phyloP scores from a whole-genome alignment of 2,797 vertebrate genomes.

The Arrhamphus sclerolepis region DNA sequence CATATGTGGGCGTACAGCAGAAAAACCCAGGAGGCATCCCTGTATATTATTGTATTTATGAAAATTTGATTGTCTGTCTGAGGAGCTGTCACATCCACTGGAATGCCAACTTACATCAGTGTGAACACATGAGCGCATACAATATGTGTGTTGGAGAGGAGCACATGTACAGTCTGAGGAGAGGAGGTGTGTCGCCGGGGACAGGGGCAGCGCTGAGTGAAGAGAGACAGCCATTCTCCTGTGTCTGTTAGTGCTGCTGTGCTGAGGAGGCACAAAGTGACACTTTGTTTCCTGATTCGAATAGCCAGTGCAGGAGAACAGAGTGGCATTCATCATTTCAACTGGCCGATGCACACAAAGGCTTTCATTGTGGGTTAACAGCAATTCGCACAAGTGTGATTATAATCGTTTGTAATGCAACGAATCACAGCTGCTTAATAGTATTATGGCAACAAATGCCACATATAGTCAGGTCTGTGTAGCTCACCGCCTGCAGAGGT shows the following conservation, averaged over 20 bases:
- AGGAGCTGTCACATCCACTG: not conserved
- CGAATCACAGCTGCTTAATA: constrained; percentile 22
- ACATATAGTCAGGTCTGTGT: not conserved
- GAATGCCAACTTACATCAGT: constrained; percentile 1
- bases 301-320: constrained; percentile 75
- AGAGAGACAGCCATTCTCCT: constrained; percentile 58
- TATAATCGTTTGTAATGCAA: constrained; percentile 37
- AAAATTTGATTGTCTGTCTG: constrained; percentile 23
- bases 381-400: constrained; percentile 60
- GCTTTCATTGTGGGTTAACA: constrained; percentile 70
- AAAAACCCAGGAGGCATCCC: constrained; percentile 9
- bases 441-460: constrained; percentile 17
- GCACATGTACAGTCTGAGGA: constrained; percentile 34
- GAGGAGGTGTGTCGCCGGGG: constrained; percentile 53
- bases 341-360: constrained; percentile 73
- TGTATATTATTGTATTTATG: constrained; percentile 16
- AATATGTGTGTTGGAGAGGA: constrained; percentile 22
- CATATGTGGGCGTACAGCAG: constrained; percentile 2
- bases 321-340: constrained; percentile 78
- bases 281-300: constrained; percentile 78
- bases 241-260: constrained; percentile 70
- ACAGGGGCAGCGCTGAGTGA: constrained; percentile 31
- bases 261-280: constrained; percentile 80
- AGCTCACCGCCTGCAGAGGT: constrained; percentile 3
- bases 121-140: constrained; percentile 9